Evolutionary conservation across 2,113 vertebrate genomes (phyloP).

Genomic region (Dascyllus trimaculatus): DNA sequence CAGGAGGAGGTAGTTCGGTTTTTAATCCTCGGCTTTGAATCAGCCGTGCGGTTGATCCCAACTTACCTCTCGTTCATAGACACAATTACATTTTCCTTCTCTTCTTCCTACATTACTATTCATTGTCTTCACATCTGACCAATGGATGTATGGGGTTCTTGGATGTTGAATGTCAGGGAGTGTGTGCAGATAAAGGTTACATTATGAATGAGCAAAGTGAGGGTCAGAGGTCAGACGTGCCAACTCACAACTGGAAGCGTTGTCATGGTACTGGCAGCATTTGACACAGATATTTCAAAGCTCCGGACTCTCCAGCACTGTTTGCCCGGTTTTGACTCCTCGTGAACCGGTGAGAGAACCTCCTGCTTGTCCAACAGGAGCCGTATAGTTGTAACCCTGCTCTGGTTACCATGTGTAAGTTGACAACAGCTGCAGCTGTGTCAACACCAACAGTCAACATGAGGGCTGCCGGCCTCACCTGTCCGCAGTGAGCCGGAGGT

Average conservation of each 20-base stretch:
- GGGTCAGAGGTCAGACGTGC: conserved; percentile 1
- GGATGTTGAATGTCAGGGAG: conserved; percentile 1
- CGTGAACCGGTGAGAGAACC: neutral
- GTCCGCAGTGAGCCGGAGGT: conserved; percentile 34
- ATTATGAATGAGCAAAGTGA: neutral
- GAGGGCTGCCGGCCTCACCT: conserved; percentile 66
- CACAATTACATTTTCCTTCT: neutral
- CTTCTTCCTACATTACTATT: neutral
- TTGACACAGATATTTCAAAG: neutral
- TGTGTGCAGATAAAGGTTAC: conserved; percentile 4
- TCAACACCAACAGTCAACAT: conserved; percentile 69
- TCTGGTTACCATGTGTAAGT: conserved; percentile 57
- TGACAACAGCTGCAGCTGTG: conserved; percentile 76
- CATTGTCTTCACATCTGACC: neutral
- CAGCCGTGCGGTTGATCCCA: neutral
- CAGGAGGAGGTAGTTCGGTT: conserved; percentile 48
- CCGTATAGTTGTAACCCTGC: conserved; percentile 16
- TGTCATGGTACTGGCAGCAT: neutral
- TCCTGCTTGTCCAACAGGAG: conserved; percentile 2
- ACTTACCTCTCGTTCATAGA: conserved; percentile 10
- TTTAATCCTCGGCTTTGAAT: conserved; percentile 42
- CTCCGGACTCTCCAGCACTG: neutral
- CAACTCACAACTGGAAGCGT: neutral
- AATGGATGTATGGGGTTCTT: neutral
- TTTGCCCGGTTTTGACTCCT: neutral